phyloP scores from a whole-genome alignment of 2,113 vertebrate genomes.

The Thalassoma bifasciatum region DNA sequence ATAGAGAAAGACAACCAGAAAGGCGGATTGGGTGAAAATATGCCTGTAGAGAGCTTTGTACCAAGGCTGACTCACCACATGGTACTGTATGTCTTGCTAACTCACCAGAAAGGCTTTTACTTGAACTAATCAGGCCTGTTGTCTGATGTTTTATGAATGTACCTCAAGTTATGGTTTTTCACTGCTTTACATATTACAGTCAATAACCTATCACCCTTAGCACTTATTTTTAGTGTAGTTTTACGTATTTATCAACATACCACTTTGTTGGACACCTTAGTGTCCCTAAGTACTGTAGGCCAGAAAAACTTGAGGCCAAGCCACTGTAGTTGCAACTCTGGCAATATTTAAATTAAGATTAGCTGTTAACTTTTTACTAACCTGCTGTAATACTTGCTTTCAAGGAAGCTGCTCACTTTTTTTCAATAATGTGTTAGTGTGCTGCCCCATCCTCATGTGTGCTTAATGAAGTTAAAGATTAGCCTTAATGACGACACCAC shows the following conservation, averaged over 20 bases:
- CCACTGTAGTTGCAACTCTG: slow-evolving; percentile 46
- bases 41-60: slow-evolving; percentile 33
- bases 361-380: slow-evolving; percentile 38
- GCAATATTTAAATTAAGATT: slow-evolving; percentile 46
- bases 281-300: slow-evolving; percentile 71
- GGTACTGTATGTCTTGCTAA: slow-evolving; percentile 47
- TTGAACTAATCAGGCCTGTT: slow-evolving; percentile 71
- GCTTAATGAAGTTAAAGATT: slow-evolving; percentile 14
- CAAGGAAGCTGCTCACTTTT: slow-evolving; percentile 24
- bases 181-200: slow-evolving; percentile 65
- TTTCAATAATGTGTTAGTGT: slow-evolving; percentile 28
- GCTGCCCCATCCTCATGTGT: slow-evolving; percentile 22
- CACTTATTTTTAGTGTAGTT: slow-evolving; percentile 49
- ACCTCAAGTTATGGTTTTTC: slow-evolving; percentile 73
- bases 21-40: slow-evolving; percentile 35
- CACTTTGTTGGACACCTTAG: slow-evolving; percentile 49
- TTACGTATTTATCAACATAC: slow-evolving; percentile 33
- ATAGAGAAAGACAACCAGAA: slow-evolving; percentile 45
- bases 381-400: slow-evolving; percentile 57
- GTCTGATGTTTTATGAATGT: slow-evolving; percentile 74
- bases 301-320: slow-evolving; percentile 56
- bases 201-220: slow-evolving; percentile 23
- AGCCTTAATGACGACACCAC: slow-evolving; percentile 22
- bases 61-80: slow-evolving; percentile 19
- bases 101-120: slow-evolving; percentile 74